Percentiles rank a stretch among this genome's conserved stretches.
Conservation (phyloP, 2,797 vertebrate genomes). For the Sebastes glaucus region DNA sequence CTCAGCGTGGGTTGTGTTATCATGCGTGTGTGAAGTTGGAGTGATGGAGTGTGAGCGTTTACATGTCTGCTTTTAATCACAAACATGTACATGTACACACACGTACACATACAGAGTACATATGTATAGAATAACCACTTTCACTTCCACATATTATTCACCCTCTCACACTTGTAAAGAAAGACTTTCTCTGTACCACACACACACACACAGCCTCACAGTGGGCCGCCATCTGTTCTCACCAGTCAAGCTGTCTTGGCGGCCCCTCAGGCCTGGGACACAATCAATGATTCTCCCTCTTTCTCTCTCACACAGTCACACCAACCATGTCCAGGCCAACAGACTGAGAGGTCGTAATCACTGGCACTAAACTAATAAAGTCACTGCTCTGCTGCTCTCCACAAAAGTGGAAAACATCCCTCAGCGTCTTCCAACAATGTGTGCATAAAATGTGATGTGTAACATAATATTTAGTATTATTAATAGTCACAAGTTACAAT, state of each 20-base stretch:
- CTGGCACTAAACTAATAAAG: slow-evolving; percentile 34
- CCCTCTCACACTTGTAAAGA: slow-evolving; percentile 11
- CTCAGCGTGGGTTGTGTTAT: background rate
- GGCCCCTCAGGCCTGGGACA: slow-evolving; percentile 55
- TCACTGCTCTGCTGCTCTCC: background rate
- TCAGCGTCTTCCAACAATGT: background rate
- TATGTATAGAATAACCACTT: background rate
- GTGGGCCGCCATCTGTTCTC: slow-evolving; percentile 75
- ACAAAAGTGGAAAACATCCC: background rate
- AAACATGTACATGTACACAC: background rate
- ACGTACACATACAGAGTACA: background rate
- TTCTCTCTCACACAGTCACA: slow-evolving; percentile 17
- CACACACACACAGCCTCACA: slow-evolving; percentile 16
- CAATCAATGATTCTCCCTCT: slow-evolving; percentile 51
- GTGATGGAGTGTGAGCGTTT: background rate
- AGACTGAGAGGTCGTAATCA: slow-evolving; percentile 34
- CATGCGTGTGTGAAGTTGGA: background rate
- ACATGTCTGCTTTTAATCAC: background rate
- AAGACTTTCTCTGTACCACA: background rate
- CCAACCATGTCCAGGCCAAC: slow-evolving; percentile 6
- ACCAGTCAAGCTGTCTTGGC: slow-evolving; percentile 74
- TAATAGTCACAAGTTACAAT: too few relatives aligned
- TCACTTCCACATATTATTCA: slow-evolving; percentile 24
- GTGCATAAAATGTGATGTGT: background rate
- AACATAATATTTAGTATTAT: background rate